Conservation (phyloP, 2,113 vertebrate genomes). For the Peromyscus californicus region DNA sequence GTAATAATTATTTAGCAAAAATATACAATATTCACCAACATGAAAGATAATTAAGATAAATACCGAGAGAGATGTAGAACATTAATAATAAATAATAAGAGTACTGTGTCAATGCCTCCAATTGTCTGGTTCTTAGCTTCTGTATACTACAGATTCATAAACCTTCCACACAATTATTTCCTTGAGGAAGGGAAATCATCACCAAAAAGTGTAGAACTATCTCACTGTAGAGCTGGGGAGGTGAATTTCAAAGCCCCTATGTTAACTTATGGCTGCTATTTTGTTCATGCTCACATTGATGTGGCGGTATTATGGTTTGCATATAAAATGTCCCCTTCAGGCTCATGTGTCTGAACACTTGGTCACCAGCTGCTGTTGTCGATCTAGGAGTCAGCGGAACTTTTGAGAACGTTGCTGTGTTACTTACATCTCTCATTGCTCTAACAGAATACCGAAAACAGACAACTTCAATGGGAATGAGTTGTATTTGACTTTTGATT, state of each 20-base stretch:
- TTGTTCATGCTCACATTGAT: neutral
- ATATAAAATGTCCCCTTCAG: neutral
- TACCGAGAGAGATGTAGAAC: neutral
- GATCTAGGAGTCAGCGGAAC: neutral
- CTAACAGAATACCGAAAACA: neutral
- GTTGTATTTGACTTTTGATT: neutral
- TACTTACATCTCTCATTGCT: neutral
- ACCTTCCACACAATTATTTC: neutral
- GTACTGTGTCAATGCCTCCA: neutral
- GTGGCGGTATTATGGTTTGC: neutral
- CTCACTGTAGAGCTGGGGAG: neutral
- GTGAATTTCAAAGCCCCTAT: neutral
- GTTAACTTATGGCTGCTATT: neutral
- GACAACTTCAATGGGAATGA: neutral
- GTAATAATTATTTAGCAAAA: neutral
- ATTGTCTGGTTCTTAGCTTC: neutral
- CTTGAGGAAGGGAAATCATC: neutral
- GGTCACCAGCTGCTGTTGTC: neutral
- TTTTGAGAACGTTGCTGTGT: neutral
- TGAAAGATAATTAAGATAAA: conserved; percentile 4
- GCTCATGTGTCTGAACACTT: neutral
- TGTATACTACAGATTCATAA: neutral
- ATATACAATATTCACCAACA: neutral
- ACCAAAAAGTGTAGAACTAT: neutral
- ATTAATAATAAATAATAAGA: neutral